Percentiles rank a stretch among this genome's conserved stretches.
Evolutionary conservation across 2,888 invertebrate genomes (phyloP).

Genomic region (Acrobasis repandana): DNA sequence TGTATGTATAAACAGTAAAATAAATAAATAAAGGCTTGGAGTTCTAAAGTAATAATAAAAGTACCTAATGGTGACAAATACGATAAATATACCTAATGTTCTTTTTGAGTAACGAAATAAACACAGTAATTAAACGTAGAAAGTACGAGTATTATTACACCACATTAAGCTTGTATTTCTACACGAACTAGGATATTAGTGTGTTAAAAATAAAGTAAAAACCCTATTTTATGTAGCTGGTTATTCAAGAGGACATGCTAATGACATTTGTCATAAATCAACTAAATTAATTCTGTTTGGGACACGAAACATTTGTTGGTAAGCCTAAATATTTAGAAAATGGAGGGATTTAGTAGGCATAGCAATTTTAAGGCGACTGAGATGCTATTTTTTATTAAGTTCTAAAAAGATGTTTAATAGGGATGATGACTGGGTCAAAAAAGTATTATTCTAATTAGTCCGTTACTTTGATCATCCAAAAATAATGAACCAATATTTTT

Average conservation of each 20-base stretch:
- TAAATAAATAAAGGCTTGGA: too few relatives aligned
- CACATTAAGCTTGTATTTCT: neutral
- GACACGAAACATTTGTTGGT: neutral
- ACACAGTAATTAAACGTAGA: neutral
- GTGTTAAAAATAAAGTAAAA: neutral
- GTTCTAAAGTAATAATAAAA: too few relatives aligned
- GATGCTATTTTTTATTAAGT: too few relatives aligned
- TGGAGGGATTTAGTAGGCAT: neutral
- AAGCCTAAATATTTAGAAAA: neutral
- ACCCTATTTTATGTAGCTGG: neutral
- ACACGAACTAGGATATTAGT: neutral
- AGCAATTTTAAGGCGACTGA: too few relatives aligned
- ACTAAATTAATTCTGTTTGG: neutral
- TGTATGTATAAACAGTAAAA: too few relatives aligned
- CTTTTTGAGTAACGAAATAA: neutral
- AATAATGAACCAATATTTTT: too few relatives aligned
- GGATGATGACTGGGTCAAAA: too few relatives aligned
- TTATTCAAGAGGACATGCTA: neutral
- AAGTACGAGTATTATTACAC: neutral
- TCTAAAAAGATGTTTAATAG: too few relatives aligned
- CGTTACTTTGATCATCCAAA: too few relatives aligned
- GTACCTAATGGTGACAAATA: too few relatives aligned
- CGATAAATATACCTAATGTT: neutral
- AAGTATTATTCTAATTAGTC: too few relatives aligned
- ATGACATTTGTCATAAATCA: constrained; percentile 3